phyloP scores from a whole-genome alignment of 2,113 vertebrate species.

The Rhadina sibilatrix region DNA sequence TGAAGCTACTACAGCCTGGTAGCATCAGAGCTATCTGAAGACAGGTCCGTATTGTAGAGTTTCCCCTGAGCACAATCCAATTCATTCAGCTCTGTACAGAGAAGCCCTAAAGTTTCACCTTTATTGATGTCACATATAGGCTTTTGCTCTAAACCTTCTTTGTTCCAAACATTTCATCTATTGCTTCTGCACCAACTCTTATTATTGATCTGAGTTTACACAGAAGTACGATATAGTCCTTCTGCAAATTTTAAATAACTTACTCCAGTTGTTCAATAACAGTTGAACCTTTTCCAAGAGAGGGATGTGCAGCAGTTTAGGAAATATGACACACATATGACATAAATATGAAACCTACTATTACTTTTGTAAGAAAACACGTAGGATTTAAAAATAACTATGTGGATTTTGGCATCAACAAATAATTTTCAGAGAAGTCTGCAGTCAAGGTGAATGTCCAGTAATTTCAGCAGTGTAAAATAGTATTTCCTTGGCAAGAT shows the following conservation, averaged over 20 bases:
- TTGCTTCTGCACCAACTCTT: neutral
- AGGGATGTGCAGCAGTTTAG: neutral
- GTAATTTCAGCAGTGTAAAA: neutral
- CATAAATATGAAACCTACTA: neutral
- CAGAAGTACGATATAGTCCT: neutral
- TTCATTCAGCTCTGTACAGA: neutral
- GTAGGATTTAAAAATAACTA: neutral
- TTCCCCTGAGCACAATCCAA: neutral
- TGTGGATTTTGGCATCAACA: neutral
- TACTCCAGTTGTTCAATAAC: neutral
- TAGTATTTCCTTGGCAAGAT: neutral
- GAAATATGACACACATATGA: neutral
- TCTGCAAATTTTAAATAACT: neutral
- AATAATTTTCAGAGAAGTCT: neutral
- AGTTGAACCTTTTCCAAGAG: neutral
- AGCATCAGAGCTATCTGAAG: neutral
- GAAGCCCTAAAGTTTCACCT: neutral
- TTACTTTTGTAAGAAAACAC: neutral
- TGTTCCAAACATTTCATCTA: neutral
- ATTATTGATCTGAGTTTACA: neutral
- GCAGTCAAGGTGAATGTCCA: neutral
- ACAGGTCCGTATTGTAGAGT: neutral
- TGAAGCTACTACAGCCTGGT: neutral
- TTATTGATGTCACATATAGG: neutral
- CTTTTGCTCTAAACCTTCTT: neutral